Conservation (phyloP, 1,140 invertebrate species). For the Aphelenchoides fujianensis region DNA sequence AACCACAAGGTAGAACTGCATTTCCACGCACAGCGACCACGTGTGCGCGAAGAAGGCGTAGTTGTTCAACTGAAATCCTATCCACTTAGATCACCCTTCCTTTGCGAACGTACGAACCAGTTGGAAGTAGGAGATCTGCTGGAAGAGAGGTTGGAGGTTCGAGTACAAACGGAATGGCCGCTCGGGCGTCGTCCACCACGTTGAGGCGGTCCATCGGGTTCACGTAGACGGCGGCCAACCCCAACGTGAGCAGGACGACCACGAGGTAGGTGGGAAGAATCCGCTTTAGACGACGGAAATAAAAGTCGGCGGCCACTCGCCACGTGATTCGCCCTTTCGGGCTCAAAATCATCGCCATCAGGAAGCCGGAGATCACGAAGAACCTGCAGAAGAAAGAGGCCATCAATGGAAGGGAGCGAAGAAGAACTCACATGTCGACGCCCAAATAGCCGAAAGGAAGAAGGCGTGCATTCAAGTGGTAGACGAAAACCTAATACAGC, state of each 20-base stretch:
- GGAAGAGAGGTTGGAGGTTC: background rate
- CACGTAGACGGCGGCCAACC: background rate
- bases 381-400: background rate
- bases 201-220: background rate
- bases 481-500: background rate
- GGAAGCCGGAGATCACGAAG: conserved; percentile 15
- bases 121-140: background rate
- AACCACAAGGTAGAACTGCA: background rate
- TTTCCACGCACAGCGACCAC: conserved; percentile 3
- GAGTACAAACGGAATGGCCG: conserved; percentile 5
- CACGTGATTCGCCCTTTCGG: background rate
- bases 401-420: no score
- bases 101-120: background rate
- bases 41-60: background rate
- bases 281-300: background rate
- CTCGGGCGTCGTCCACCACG: conserved; percentile 2
- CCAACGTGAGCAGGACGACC: background rate
- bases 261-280: conserved; percentile 5
- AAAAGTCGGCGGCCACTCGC: conserved; percentile 5
- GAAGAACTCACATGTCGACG: background rate
- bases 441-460: background rate
- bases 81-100: background rate
- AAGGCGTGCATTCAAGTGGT: background rate
- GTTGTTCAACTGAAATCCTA: background rate
- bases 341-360: background rate